Percentiles rank a stretch among this genome's conserved stretches.
phyloP scores from a whole-genome alignment of 2,888 invertebrate genomes.

The Pollenia labialis region DNA sequence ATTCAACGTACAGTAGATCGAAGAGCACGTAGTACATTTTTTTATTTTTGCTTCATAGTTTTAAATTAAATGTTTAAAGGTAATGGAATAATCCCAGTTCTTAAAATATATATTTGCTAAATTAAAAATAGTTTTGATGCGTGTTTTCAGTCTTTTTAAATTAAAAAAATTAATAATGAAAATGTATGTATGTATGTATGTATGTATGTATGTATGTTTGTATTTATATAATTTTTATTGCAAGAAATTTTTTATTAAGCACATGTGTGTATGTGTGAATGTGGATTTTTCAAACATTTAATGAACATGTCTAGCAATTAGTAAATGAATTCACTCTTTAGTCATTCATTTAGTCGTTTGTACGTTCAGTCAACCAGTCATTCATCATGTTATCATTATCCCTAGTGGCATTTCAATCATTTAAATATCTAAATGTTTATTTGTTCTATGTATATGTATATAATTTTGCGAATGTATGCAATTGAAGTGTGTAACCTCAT shows the following conservation, averaged over 20 bases:
- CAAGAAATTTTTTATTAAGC: conserved; percentile 27
- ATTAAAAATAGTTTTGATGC: neutral
- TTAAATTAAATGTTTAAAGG: no score
- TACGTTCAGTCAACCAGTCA: conserved; percentile 74
- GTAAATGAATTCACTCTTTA: conserved; percentile 80
- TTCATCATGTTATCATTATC: conserved; percentile 81
- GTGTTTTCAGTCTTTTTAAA: neutral
- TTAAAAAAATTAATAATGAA: conserved; percentile 41
- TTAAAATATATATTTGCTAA: no score
- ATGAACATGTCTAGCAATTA: conserved; percentile 81
- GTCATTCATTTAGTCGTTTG: conserved; percentile 48
- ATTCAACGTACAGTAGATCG: no score
- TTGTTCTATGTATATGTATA: conserved; percentile 23
- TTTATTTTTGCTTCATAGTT: no score
- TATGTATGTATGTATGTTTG: neutral
- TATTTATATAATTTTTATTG: neutral
- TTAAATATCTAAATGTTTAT: conserved; percentile 68
- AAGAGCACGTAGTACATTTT: no score
- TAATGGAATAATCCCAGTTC: no score
- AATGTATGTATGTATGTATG: neutral
- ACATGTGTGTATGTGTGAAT: conserved; percentile 18
- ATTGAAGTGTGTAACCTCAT: conserved; percentile 70
- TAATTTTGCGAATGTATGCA: conserved; percentile 25
- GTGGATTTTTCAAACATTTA: conserved; percentile 45
- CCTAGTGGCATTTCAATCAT: conserved; percentile 80